A percentile compares a stretch with the other conserved stretches of the same genome.
Conservation (phyloP, 2,113 vertebrate species). For the Gymnorhina tibicen region DNA sequence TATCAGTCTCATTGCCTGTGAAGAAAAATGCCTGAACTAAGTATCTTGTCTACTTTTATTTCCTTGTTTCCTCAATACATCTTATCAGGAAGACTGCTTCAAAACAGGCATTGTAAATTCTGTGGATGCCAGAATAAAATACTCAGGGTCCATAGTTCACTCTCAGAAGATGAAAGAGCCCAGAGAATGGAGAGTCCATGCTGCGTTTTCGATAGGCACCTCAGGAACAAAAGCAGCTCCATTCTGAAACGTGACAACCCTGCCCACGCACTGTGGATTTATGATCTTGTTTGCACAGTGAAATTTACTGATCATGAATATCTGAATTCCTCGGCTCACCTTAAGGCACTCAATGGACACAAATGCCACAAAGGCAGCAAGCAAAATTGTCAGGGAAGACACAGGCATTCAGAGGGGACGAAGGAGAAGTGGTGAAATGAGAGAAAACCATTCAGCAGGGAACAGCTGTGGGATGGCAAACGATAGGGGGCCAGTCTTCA, state of each 20-base stretch:
- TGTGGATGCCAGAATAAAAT: conserved; percentile 39
- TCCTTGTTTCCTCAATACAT: conserved; percentile 51
- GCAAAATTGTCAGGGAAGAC: not conserved
- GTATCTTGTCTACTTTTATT: conserved; percentile 51
- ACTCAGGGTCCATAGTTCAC: conserved; percentile 25
- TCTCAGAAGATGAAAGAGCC: conserved; percentile 55
- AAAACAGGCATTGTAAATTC: conserved; percentile 59
- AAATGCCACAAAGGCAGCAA: not conserved
- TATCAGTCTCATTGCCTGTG: not conserved
- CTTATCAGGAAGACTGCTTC: conserved; percentile 36
- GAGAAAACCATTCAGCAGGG: not conserved
- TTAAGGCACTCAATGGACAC: not conserved
- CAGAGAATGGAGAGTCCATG: conserved; percentile 7
- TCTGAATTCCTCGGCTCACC: conserved; percentile 21
- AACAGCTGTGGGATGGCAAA: not conserved
- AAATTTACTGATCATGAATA: conserved; percentile 50
- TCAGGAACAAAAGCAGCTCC: conserved; percentile 39
- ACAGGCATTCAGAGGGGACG: not conserved
- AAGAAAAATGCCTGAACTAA: conserved; percentile 55
- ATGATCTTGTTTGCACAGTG: conserved; percentile 30
- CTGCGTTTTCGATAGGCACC: conserved; percentile 6
- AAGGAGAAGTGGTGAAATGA: not conserved
- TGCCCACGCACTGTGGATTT: not conserved
- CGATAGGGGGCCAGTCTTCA: not conserved
- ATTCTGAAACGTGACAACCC: conserved; percentile 11